Conservation (phyloP, 2,797 vertebrate species). For the Pseudomugil gertrudae region DNA sequence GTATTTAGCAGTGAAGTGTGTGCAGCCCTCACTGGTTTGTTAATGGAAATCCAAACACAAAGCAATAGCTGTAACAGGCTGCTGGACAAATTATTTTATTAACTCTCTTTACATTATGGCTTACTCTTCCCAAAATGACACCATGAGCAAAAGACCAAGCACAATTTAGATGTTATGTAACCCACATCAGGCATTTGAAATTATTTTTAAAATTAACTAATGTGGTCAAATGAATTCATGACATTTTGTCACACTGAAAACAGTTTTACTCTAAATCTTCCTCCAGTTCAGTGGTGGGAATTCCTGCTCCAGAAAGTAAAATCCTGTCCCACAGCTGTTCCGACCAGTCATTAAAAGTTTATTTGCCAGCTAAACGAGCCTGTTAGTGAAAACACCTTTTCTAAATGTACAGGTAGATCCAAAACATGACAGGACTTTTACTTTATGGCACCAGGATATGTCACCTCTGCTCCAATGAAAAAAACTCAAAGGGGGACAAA, state of each 20-base stretch:
- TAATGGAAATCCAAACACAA: neutral
- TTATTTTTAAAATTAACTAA: neutral
- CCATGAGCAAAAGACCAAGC: neutral
- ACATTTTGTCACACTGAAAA: neutral
- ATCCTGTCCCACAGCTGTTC: too few species aligned
- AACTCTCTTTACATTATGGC: neutral
- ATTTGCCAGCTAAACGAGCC: too few species aligned
- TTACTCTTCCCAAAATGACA: neutral
- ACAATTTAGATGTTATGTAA: neutral
- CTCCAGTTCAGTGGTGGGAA: too few species aligned
- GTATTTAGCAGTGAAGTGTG: neutral
- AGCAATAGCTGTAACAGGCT: neutral
- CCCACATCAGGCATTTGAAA: neutral
- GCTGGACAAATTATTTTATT: neutral
- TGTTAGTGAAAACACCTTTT: too few species aligned
- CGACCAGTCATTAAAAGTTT: too few species aligned
- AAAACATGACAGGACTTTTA: too few species aligned
- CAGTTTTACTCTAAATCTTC: neutral
- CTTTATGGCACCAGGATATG: too few species aligned
- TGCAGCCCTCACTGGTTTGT: neutral
- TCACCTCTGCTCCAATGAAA: too few species aligned
- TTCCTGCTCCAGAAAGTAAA: too few species aligned
- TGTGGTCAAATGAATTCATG: neutral
- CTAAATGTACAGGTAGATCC: too few species aligned
- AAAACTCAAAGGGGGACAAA: neutral